Evolutionary conservation across 2,888 invertebrate genomes (phyloP), one percentile per base, ranked within the genome.

Genomic region (Eristalis tenax): DNA sequence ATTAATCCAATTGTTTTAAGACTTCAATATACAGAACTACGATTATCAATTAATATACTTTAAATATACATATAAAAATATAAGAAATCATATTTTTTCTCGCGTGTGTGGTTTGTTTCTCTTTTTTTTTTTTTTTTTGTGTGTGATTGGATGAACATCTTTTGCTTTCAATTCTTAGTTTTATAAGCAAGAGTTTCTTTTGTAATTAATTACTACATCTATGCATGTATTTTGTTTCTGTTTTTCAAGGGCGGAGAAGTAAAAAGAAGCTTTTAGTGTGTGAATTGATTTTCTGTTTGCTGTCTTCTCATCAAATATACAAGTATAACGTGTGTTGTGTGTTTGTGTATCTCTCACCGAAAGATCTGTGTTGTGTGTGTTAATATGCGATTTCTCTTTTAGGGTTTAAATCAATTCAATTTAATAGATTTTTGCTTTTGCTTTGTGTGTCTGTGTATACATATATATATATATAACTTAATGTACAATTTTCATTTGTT

Each of bases 211-310:
- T 22, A 32, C 5, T 32, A 32, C 5, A 1, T 32, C 8, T 22
- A 50, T 68, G 26, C 1, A 8, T 13, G 15, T 66, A 11, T 38
- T 77, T 50, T 43, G 22, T 70, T 22, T 73, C 38, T 59, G 32
- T 15, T 11, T 35, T 73, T 63, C 22, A 79, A 69, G 79, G 79
- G 87, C 87, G 87, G 83, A 87, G 65, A 87, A 78, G 73, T 63
- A 66, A 50, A 83, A 80, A 79, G 79, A 79, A 80, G 75, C 83
- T 32, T 73, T 87, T 61, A 38, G 38, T 38, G 38, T 38, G 11
- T 50, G 18, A n/a, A 18, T 50, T 50, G 15, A 4, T 43, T 43
- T 43, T 15, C 4, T 8, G 63, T 76, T 63, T 40, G 76, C 68
- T 64, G 26, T 76, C 59, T 76, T 59, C 26, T 63, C 26, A n/a